A percentile compares a stretch with the other conserved stretches of the same genome.
Evolutionary conservation across 2,888 invertebrate genomes (phyloP).

Genomic region (Leucozona laternaria): DNA sequence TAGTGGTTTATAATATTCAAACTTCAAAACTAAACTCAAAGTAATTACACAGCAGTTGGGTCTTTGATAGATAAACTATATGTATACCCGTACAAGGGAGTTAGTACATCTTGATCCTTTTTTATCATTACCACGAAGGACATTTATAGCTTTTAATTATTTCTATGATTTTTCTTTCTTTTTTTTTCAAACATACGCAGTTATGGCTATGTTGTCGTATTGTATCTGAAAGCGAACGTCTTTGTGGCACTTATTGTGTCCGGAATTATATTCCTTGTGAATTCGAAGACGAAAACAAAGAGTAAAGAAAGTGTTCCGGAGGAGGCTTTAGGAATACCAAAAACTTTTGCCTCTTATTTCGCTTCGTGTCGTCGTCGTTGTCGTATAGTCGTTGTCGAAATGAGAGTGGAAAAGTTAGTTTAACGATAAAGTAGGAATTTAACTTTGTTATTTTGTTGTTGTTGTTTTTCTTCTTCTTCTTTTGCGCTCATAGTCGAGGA

Average conservation of each 20-base stretch:
- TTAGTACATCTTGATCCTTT: background rate
- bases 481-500: slow-evolving; percentile 13
- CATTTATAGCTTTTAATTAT: slow-evolving; percentile 36
- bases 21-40: slow-evolving; percentile 68
- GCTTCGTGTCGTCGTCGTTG: slow-evolving; percentile 35
- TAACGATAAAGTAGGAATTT: slow-evolving; percentile 64
- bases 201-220: slow-evolving; percentile 22
- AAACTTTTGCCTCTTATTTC: slow-evolving; percentile 47
- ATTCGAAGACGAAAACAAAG: background rate
- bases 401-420: slow-evolving; percentile 64
- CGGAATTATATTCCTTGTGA: slow-evolving; percentile 50
- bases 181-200: background rate
- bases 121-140: background rate
- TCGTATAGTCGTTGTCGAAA: slow-evolving; percentile 33
- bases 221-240: slow-evolving; percentile 22
- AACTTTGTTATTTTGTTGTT: slow-evolving; percentile 50
- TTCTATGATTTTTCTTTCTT: background rate
- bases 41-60: slow-evolving; percentile 69
- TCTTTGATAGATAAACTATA: slow-evolving; percentile 17
- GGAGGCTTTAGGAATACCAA: slow-evolving; percentile 15
- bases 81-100: background rate
- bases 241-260: slow-evolving; percentile 57
- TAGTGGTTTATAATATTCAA: slow-evolving; percentile 65
- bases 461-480: background rate
- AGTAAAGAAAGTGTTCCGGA: background rate